phyloP scores from a whole-genome alignment of 2,113 vertebrate species.

The Dasypus novemcinctus region DNA sequence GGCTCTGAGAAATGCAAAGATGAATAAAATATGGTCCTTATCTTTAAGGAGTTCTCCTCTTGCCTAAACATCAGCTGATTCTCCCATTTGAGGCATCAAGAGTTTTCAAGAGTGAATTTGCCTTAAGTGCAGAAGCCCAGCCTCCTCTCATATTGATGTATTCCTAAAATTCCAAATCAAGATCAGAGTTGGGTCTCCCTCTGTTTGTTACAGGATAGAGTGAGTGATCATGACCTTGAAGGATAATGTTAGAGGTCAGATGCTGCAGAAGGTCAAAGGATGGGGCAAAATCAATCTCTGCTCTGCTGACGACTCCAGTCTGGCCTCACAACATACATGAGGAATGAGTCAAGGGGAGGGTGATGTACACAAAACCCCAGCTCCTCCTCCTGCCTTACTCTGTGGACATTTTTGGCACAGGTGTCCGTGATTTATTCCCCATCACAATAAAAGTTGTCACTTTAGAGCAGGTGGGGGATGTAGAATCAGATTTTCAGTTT shows the following conservation, averaged over 20 bases:
- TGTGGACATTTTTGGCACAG: slow-evolving; percentile 55
- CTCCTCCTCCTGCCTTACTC: slow-evolving; percentile 18
- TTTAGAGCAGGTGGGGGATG: neutral
- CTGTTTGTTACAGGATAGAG: neutral
- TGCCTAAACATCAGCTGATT: neutral
- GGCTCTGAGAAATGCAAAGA: neutral
- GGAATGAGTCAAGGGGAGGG: slow-evolving; percentile 13
- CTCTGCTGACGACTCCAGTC: neutral
- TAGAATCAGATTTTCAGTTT: neutral
- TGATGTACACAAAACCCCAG: neutral
- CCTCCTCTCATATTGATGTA: neutral
- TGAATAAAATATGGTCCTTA: neutral
- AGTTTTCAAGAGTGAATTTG: neutral
- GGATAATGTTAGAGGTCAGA: neutral
- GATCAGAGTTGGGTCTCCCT: neutral
- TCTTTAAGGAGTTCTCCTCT: neutral
- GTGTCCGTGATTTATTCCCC: slow-evolving; percentile 64
- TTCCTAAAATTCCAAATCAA: neutral
- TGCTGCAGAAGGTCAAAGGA: neutral
- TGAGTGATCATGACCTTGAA: rapidly evolving
- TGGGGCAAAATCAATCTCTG: neutral
- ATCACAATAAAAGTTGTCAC: slow-evolving; percentile 54
- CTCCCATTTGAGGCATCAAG: neutral
- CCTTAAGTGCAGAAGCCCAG: neutral
- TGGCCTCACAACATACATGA: neutral